Evolutionary conservation across 2,113 vertebrate genomes (phyloP).

Genomic region (Crotalus viridis): DNA sequence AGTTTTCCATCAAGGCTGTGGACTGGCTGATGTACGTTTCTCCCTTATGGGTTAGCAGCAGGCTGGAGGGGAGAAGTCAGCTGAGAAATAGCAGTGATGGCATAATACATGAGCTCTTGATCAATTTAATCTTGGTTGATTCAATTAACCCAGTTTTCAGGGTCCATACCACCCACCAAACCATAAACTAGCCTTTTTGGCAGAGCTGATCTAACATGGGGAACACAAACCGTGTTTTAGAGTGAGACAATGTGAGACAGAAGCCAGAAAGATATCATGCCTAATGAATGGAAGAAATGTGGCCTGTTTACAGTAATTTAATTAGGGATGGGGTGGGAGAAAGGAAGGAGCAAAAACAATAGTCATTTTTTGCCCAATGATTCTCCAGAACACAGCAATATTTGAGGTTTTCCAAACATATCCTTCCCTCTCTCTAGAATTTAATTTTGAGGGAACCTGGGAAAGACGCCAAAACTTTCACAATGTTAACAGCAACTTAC

Average conservation of each 20-base stretch:
- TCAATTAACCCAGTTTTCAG: neutral
- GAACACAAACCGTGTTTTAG: neutral
- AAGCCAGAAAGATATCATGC: neutral
- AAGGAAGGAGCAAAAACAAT: neutral
- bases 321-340: neutral
- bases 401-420: neutral
- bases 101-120: neutral
- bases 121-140: neutral
- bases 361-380: neutral
- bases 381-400: neutral
- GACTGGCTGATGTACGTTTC: neutral
- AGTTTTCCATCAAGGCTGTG: neutral
- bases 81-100: neutral
- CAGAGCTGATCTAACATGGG: neutral
- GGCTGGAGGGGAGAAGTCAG: neutral
- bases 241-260: neutral
- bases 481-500: neutral
- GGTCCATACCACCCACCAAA: neutral
- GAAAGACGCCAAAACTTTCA: neutral
- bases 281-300: neutral
- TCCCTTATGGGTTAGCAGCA: neutral
- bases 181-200: neutral
- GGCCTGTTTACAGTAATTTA: neutral
- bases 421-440: neutral
- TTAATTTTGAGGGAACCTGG: neutral